A percentile compares a stretch with the other conserved stretches of the same genome.
These are phyloP conservation scores for Melieria omissa DNA, from an alignment of 2,888 invertebrate species.

Conservation along the genomic window DNA sequence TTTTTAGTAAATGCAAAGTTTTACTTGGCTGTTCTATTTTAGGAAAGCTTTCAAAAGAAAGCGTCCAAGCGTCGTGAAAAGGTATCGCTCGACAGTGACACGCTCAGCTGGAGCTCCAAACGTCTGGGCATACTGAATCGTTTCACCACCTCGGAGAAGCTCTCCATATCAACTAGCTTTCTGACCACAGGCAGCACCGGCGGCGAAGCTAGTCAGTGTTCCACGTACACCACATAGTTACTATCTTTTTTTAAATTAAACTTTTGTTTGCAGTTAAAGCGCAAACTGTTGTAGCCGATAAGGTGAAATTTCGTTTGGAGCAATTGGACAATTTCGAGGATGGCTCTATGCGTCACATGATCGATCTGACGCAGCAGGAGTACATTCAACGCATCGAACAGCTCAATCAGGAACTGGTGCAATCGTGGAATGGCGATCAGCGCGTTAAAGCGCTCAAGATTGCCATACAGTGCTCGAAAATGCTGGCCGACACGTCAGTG, in stretches of 20 bases:
- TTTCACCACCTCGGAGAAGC: conserved; percentile 93
- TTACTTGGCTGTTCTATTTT: background rate
- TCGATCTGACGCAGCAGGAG: conserved; percentile 92
- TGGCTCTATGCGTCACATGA: conserved; percentile 84
- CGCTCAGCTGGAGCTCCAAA: conserved; percentile 80
- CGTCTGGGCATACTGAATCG: conserved; percentile 84
- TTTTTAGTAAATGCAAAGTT: background rate
- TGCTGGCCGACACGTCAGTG: conserved; percentile 88
- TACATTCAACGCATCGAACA: conserved; percentile 89
- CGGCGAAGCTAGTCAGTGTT: conserved; percentile 73
- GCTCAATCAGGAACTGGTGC: conserved; percentile 88
- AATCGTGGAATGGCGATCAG: conserved; percentile 95
- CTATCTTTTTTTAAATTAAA: conserved; percentile 55
- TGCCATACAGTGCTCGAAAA: conserved; percentile 95
- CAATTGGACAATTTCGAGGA: conserved; percentile 96
- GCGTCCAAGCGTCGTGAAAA: conserved; percentile 43
- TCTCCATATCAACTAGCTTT: conserved; percentile 91
- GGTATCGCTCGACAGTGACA: conserved; percentile 61
- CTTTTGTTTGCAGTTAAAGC: conserved; percentile 79
- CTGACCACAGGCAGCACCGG: conserved; percentile 72
- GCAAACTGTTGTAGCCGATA: conserved; percentile 81
- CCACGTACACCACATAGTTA: too few species aligned
- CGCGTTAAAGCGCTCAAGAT: conserved; percentile 96
- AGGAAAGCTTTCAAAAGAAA: conserved; percentile 57
- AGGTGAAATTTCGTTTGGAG: conserved; percentile 89